These are phyloP conservation scores for Cyanoliseus patagonus DNA, from an alignment of 2,113 vertebrate species.

Conservation along the genomic window DNA sequence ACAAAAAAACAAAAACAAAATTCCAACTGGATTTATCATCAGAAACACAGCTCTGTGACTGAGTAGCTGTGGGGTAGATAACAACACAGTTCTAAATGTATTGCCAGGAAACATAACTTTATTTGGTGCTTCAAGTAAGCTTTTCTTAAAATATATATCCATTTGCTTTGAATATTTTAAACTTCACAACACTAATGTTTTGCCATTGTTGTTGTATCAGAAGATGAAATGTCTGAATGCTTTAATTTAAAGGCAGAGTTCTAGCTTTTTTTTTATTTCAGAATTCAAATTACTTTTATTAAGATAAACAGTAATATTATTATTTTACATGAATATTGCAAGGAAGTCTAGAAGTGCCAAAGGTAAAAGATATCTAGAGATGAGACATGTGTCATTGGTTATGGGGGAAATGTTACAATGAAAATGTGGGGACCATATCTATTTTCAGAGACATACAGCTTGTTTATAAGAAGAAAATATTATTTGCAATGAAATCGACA, in stretches of 20 bases:
- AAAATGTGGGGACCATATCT: neutral
- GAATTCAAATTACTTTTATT: neutral
- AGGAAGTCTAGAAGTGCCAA: neutral
- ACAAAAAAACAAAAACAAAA: constrained; percentile 4
- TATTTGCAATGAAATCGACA: neutral
- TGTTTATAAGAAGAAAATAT: neutral
- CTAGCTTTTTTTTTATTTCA: neutral
- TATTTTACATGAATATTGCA: neutral
- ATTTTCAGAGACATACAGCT: neutral
- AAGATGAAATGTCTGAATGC: neutral
- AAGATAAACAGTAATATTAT: neutral
- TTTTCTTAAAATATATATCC: neutral
- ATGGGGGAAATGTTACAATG: neutral
- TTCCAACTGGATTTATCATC: constrained; percentile 1
- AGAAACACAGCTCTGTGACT: neutral
- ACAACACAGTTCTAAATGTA: neutral
- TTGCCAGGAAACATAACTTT: neutral
- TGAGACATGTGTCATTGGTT: neutral
- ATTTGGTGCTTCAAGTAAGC: neutral
- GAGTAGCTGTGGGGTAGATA: constrained; percentile 17
- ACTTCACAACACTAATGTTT: neutral
- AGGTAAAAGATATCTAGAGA: neutral
- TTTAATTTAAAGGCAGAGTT: neutral
- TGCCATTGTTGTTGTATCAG: neutral
- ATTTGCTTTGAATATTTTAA: neutral